phyloP scores from a whole-genome alignment of 2,888 invertebrate genomes.

The Metacarcinus magister region DNA sequence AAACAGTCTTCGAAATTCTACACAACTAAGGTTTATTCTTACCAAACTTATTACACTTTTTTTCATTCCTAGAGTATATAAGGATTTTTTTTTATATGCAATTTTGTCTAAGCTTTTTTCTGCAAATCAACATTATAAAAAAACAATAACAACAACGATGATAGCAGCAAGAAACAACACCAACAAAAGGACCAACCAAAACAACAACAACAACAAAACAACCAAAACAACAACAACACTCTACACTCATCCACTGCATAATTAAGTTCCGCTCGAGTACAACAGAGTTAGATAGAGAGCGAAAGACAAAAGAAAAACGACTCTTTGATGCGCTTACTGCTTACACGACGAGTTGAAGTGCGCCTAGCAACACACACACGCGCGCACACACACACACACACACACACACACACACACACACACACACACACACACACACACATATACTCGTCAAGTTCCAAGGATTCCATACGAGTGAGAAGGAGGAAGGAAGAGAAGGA shows the following conservation, averaged over 20 bases:
- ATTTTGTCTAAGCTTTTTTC: no score
- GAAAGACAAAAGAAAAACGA: neutral
- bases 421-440: conserved; percentile 36
- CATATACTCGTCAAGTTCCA: neutral
- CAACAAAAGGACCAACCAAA: no score
- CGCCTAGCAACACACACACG: neutral
- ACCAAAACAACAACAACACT: no score
- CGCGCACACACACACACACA: conserved; percentile 31
- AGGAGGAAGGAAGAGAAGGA: neutral
- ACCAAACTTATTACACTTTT: no score
- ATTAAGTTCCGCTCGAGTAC: neutral
- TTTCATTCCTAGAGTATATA: no score
- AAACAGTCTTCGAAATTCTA: no score
- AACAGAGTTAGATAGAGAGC: neutral
- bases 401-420: conserved; percentile 36
- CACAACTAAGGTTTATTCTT: no score
- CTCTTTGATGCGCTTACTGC: neutral
- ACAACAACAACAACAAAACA: no score
- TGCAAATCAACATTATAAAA: no score
- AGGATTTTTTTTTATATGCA: no score
- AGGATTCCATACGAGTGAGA: neutral
- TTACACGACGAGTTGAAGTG: neutral
- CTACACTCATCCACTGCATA: neutral
- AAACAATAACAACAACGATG: no score
- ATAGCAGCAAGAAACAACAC: no score